These are phyloP conservation scores for Mus spretus DNA, from an alignment of 2,797 vertebrate species.

Conservation along the genomic window DNA sequence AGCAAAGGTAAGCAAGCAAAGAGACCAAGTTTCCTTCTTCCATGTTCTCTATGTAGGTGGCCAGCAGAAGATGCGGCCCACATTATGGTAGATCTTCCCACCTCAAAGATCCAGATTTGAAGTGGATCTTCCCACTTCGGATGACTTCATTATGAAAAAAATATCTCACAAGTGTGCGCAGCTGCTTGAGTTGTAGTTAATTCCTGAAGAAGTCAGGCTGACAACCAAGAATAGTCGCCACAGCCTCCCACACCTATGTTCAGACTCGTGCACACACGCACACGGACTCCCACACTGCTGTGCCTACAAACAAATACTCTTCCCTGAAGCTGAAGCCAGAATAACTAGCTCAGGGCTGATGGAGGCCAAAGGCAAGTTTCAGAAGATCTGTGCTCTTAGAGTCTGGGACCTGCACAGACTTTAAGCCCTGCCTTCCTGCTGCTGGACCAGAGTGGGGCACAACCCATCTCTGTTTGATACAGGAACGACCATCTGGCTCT, in stretches of 20 bases:
- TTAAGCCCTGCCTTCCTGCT: accelerated
- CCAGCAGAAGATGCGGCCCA: background rate
- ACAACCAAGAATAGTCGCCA: background rate
- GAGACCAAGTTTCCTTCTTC: background rate
- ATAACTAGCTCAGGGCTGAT: background rate
- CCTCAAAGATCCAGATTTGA: background rate
- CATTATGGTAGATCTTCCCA: background rate
- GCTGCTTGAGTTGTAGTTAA: background rate
- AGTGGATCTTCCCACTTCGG: background rate
- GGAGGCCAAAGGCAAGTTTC: background rate
- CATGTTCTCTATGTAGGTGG: background rate
- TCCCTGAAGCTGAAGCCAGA: background rate
- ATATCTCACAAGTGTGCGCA: background rate
- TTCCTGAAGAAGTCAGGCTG: background rate
- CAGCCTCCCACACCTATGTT: background rate
- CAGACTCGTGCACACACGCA: background rate
- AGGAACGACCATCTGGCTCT: background rate
- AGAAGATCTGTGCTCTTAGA: background rate
- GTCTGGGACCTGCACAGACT: background rate
- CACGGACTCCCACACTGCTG: accelerated
- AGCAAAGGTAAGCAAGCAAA: background rate
- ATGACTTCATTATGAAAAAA: background rate
- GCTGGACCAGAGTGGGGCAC: background rate
- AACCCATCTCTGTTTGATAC: background rate
- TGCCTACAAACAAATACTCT: background rate